These are phyloP conservation scores for Phymanthus crucifer DNA, from an alignment of 92 coral and sea anemone species.

Conservation along the genomic window DNA sequence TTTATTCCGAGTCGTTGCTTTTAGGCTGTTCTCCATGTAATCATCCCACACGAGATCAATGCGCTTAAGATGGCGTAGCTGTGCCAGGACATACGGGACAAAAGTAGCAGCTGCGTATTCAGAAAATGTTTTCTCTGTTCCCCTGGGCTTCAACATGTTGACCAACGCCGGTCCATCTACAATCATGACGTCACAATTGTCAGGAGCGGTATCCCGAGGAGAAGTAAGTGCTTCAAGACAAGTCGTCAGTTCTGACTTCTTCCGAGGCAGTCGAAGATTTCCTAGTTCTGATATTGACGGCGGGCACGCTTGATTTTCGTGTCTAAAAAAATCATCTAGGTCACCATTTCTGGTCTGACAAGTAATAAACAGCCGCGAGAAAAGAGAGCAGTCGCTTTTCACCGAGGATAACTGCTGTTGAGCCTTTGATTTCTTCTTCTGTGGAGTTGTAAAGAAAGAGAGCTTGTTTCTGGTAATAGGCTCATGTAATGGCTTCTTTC, in stretches of 20 bases:
- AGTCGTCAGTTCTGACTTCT: conserved; percentile 58
- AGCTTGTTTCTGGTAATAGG: conserved; percentile 63
- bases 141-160: conserved; percentile 51
- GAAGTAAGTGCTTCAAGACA: conserved; percentile 32
- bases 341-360: conserved; percentile 56
- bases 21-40: no score
- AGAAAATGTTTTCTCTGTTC: conserved; percentile 15
- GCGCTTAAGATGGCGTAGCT: conserved; percentile 49
- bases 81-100: conserved; percentile 65
- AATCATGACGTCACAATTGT: conserved; percentile 16
- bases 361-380: conserved; percentile 41
- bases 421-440: conserved; percentile 33
- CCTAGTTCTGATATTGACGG: conserved; percentile 58
- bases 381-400: conserved; percentile 44
- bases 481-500: conserved; percentile 34
- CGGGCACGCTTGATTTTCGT: conserved; percentile 65
- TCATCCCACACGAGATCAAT: conserved; percentile 76
- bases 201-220: conserved; percentile 27
- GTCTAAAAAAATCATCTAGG: conserved; percentile 60
- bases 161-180: conserved; percentile 48
- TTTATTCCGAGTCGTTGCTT: conserved; percentile 59
- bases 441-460: conserved; percentile 31
- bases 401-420: conserved; percentile 44
- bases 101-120: conserved; percentile 51
- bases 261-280: conserved; percentile 54